Evolutionary conservation across 2,113 vertebrate species (phyloP).

Genomic region (Solea senegalensis): DNA sequence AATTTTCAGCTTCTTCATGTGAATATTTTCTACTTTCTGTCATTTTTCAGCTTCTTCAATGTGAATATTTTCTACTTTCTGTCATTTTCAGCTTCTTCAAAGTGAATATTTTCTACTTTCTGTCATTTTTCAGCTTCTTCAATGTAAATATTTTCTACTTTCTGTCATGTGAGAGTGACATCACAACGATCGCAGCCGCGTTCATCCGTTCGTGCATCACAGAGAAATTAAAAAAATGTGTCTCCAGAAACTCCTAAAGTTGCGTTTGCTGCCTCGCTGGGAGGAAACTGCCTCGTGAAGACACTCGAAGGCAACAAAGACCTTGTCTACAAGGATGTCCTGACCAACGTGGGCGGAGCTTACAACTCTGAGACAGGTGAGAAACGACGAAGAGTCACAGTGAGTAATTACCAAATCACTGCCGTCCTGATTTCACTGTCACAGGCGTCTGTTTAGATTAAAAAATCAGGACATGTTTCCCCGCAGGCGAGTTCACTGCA

Average conservation of each 20-base stretch:
- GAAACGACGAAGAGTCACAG: background rate
- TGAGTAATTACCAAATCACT: too few species aligned
- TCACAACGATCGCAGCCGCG: background rate
- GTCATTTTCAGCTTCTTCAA: too few species aligned
- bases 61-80: too few species aligned
- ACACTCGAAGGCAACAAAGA: background rate
- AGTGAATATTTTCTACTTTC: too few species aligned
- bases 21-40: too few species aligned
- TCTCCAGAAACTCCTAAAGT: conserved; percentile 46
- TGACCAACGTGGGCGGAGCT: conserved; percentile 66
- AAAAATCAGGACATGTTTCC: background rate
- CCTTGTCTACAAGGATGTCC: conserved; percentile 54
- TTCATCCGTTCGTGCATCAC: background rate
- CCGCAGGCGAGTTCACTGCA: conserved; percentile 60
- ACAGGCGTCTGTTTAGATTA: background rate
- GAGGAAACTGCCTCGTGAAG: conserved; percentile 48
- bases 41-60: too few species aligned
- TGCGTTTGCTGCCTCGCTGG: conserved; percentile 62
- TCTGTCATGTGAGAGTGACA: conserved; percentile 26
- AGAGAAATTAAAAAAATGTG: background rate
- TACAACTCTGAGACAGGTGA: conserved; percentile 47
- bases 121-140: too few species aligned
- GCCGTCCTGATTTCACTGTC: background rate
- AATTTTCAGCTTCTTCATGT: too few species aligned
- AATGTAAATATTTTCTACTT: too few species aligned